Evolutionary conservation across 2,113 vertebrate genomes (phyloP).

Genomic region (Mobula birostris): DNA sequence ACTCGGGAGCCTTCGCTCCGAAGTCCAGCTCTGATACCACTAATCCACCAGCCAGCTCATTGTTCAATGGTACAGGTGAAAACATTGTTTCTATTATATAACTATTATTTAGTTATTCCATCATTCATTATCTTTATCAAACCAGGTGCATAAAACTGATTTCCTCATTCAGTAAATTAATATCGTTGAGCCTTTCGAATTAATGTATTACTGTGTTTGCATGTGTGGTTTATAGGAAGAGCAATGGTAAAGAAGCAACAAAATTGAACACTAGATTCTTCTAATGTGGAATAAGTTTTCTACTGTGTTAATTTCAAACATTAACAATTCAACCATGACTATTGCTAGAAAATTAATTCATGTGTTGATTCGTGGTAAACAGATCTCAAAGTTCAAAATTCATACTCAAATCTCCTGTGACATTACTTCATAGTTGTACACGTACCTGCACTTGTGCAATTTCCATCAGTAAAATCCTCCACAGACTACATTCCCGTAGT

Average conservation of each 20-base stretch:
- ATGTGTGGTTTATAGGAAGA: neutral
- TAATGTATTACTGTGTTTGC: neutral
- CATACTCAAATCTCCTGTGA: neutral
- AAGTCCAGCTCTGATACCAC: too few relatives aligned
- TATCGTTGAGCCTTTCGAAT: neutral
- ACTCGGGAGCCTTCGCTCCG: too few relatives aligned
- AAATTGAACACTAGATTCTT: neutral
- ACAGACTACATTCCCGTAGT: neutral
- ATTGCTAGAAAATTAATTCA: neutral
- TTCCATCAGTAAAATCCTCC: conserved; percentile 13
- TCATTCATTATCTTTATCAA: too few relatives aligned
- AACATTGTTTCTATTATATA: too few relatives aligned
- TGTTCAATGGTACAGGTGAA: too few relatives aligned
- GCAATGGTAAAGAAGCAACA: neutral
- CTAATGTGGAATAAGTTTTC: neutral
- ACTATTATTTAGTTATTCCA: too few relatives aligned
- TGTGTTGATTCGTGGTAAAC: neutral
- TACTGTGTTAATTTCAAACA: neutral
- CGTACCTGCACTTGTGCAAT: neutral
- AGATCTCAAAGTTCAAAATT: neutral
- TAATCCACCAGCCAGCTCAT: too few relatives aligned
- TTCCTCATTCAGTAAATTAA: neutral
- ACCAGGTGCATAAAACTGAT: too few relatives aligned
- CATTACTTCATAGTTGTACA: neutral
- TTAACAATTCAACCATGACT: neutral